Evolutionary conservation across 2,113 vertebrate species (phyloP), one percentile per base, ranked within the genome.

Genomic region (Monopterus albus): DNA sequence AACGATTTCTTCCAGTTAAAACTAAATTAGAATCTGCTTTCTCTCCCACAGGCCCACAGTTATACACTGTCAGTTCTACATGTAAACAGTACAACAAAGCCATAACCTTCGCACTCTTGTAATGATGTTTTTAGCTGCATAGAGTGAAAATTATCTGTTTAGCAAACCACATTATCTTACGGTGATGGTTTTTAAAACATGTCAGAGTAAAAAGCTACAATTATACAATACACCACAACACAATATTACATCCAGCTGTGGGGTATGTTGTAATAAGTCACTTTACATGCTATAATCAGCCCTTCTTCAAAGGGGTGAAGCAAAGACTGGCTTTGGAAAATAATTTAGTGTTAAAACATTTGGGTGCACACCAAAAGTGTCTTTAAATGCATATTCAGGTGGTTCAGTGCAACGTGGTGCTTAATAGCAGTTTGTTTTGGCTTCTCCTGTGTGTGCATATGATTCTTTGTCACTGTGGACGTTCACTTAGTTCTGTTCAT

Each of bases 1-100:
- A 62, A 50, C 42, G 57, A 17, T 68, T 75, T 65, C 63, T 49
- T 56, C 26, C 55, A 80, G 43, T 61, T 56, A 68, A 69, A 69
- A 17, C 40, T 26, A 57, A 70, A 67, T 33, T 38, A 36, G 23
- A 63, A 23, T 58, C 43, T 46, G 36, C 23, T 28, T 35, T 35
- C 11, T 36, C 2, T 73, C 31, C 63, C 40, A 38, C 61, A 52
- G 66, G 15, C 28, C 72, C 65, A 9, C 46, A 53, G 59, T 70
- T 59, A 23, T 31, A 62, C 14, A 4, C 38, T 29, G 49, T 45
- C 21, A 18, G 49, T 18, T 65, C 39, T 31, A 69, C 38, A 58
- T 42, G 55, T 21, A 2, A 26, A 31, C 42, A 38, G 4, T 50
- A 39, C 63, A 28, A 47, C 57, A 64, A 45, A 63, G 38, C 63